phyloP scores from a whole-genome alignment of 2,888 invertebrate species.

The Cryptocheilus praepositus region DNA sequence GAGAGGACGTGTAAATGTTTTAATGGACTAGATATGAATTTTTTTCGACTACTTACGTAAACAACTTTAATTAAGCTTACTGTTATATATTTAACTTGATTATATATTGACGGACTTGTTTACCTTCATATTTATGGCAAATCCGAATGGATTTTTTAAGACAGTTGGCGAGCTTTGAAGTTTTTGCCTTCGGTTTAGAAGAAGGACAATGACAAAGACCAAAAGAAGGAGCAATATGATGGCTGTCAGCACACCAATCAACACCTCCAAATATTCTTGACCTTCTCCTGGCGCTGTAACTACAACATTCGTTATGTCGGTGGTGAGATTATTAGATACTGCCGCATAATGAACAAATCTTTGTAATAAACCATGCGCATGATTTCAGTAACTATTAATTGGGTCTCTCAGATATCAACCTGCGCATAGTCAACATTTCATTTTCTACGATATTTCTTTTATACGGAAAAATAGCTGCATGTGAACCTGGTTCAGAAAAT shows the following conservation, averaged over 20 bases:
- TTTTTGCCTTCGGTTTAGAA: slow-evolving; percentile 79
- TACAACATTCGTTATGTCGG: slow-evolving; percentile 54
- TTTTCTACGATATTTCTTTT: no score
- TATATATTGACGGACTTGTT: slow-evolving; percentile 37
- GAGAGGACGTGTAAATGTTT: no score
- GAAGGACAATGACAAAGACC: slow-evolving; percentile 80
- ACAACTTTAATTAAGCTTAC: no score
- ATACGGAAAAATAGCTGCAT: no score
- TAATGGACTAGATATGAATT: no score
- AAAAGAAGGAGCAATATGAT: slow-evolving; percentile 80
- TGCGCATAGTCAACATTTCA: no score
- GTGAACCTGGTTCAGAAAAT: no score
- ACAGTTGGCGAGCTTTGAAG: slow-evolving; percentile 79
- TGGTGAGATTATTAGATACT: slow-evolving; percentile 10
- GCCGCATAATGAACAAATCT: not conserved
- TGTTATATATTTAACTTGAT: no score
- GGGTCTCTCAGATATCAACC: no score
- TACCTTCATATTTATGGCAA: slow-evolving; percentile 83
- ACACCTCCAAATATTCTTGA: slow-evolving; percentile 79
- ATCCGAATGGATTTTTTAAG: slow-evolving; percentile 79
- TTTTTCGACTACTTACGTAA: no score
- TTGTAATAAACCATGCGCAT: slow-evolving; percentile 5
- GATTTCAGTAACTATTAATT: no score
- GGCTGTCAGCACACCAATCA: slow-evolving; percentile 81
- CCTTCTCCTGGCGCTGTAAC: slow-evolving; percentile 78